Evolutionary conservation across 2,888 invertebrate species (phyloP), one percentile per base, ranked within the genome.

Genomic region (Hanleya hanleyi): DNA sequence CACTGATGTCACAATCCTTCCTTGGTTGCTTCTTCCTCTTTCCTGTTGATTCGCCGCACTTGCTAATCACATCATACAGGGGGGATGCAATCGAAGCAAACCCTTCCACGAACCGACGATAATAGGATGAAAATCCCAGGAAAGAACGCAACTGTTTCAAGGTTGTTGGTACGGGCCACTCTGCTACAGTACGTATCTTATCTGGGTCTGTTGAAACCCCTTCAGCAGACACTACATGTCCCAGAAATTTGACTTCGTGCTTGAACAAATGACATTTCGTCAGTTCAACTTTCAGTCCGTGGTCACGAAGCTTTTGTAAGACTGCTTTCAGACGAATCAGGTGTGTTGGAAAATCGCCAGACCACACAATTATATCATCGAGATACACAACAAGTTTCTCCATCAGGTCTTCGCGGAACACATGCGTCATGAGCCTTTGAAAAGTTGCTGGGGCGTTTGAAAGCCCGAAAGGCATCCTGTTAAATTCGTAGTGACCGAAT

Each of bases 401-500:
- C 57, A 57, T 57, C 29, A 57, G 15, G 15, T 57, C 29, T 22
- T 57, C 57, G 22, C 57, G 57, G 26, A 57, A 51, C 15, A 57
- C 29, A 57, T 57, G 57, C 26, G 3, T 29, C 71, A 74, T 74
- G 0, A 77, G 32, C n/a, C 72, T 22, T 38, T 77, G 74, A n/a
- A 77, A 78, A 61, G 38, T 78, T 1, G 74, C 62, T 9, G 73
- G 76, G 18, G 77, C 72, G 35, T 75, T 73, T 1, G 61, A 51
- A 9, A 71, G 49, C 18, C 78, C 77, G 71, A 73, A 77, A 4
- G 67, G 69, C 73, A 79, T 73, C 22, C 73, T 50, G 33, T 71
- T 66, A 47, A 69, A 75, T 65, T 79, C 76, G 57, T 72, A 76
- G n/a, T n/a, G n/a, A n/a, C n/a, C n/a, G n/a, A n/a, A n/a, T n/a